These are phyloP conservation scores for Xestoiulus laeticollis DNA, from an alignment of 2,888 invertebrate species.

Conservation along the genomic window DNA sequence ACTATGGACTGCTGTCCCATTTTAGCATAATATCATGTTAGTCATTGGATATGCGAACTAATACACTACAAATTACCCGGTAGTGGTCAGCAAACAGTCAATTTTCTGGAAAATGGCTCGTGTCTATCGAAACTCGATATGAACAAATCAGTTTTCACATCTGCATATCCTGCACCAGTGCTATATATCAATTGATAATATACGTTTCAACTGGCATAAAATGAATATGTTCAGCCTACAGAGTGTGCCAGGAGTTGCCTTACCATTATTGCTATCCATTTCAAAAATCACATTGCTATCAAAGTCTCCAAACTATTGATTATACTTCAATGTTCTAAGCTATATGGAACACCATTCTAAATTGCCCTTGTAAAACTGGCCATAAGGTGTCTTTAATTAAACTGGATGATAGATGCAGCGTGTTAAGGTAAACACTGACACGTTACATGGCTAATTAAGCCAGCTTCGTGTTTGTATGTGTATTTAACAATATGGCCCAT, in stretches of 20 bases:
- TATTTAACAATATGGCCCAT: not conserved
- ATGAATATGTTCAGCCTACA: too few relatives aligned
- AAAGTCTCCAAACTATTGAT: too few relatives aligned
- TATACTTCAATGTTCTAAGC: too few relatives aligned
- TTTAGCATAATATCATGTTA: not conserved
- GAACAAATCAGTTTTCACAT: not conserved
- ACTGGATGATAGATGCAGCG: not conserved
- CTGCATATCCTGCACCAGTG: not conserved
- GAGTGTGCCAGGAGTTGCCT: too few relatives aligned
- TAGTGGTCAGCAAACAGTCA: not conserved
- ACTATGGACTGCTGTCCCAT: not conserved
- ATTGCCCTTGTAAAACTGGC: not conserved
- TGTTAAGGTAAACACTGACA: not conserved
- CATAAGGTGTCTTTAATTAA: not conserved
- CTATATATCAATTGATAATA: not conserved
- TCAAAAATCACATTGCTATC: too few relatives aligned
- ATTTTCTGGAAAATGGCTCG: not conserved
- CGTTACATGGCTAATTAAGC: not conserved
- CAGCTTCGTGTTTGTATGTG: not conserved
- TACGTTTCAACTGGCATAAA: not conserved
- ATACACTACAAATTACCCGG: not conserved
- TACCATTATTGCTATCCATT: too few relatives aligned
- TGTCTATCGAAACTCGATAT: not conserved
- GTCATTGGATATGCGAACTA: not conserved
- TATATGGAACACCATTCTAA: too few relatives aligned